These are phyloP conservation scores for Ectobius pallidus DNA, from an alignment of 2,888 invertebrate species.

Conservation along the genomic window DNA sequence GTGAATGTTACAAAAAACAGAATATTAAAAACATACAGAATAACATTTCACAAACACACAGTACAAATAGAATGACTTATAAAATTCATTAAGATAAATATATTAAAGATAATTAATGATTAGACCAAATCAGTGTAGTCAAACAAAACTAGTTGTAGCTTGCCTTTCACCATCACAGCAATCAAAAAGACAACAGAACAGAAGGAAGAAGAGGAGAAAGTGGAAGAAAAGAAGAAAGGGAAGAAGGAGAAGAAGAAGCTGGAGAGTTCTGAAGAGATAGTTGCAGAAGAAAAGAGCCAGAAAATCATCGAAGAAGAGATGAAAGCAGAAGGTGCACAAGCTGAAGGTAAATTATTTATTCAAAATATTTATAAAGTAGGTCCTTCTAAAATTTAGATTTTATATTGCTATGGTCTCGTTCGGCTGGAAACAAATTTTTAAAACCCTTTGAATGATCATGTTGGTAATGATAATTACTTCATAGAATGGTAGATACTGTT, in stretches of 20 bases:
- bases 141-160: background rate
- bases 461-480: too few relatives aligned
- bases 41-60: background rate
- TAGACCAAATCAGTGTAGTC: too few relatives aligned
- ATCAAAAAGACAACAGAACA: conserved; percentile 51
- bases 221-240: conserved; percentile 48
- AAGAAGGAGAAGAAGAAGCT: conserved; percentile 39
- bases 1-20: too few relatives aligned
- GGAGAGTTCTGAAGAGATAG: conserved; percentile 23
- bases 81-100: too few relatives aligned
- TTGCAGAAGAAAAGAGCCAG: conserved; percentile 24
- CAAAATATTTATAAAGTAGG: background rate
- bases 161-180: conserved; percentile 22
- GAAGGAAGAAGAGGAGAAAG: conserved; percentile 49
- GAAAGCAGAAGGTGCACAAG: conserved; percentile 48
- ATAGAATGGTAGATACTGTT: too few relatives aligned
- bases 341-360: conserved; percentile 29
- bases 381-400: too few relatives aligned
- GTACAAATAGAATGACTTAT: too few relatives aligned
- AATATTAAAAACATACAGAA: background rate
- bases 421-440: too few relatives aligned
- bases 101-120: too few relatives aligned
- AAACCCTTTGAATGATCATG: too few relatives aligned
- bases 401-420: too few relatives aligned
- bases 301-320: conserved; percentile 46